Evolutionary conservation across 2,888 invertebrate species (phyloP), one percentile per base, ranked within the genome.

Genomic region (Clostera curtula): DNA sequence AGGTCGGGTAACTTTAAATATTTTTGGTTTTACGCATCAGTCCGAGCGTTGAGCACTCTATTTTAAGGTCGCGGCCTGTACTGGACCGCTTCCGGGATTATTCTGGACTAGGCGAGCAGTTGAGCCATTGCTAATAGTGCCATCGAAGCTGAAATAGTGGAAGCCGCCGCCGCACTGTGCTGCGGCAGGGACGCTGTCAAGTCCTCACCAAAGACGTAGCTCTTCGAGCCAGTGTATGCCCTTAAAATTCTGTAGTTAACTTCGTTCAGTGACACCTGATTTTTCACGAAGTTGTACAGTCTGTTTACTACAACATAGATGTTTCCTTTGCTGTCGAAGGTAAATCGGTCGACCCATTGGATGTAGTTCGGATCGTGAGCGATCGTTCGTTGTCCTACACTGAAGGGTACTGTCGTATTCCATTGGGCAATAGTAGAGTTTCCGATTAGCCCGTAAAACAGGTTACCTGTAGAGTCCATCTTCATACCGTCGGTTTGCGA

Each of bases 401-500:
- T 77, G 51, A 89, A 88, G 20, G 86, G 74, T 12, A 75, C 63
- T 12, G 80, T 84, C 0, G 88, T 87, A 60, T 92, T 89, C 90
- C 92, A 92, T 67, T 86, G 87, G 7, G 88, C 88, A 24, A 93
- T 87, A 11, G 90, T 88, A 37, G 89, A 89, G 49, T 88, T 88
- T 25, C 87, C 87, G 28, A 92, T 64, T 12, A 91, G 76, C 19
- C 91, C 91, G 61, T 86, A 92, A 69, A 90, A 92, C 5, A 93
- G 74, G 3, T 87, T 62, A 2, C 92, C 92, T 9, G 76, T 71
- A 8, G 89, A 86, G 44, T 91, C 90, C 90, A 92, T 90, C 34
- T 88, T 86, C 90, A 93, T 91, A 1, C 91, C 91, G 49, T 90
- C 91, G 0, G 89, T 88, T 61, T 91, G 90, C 0, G 91, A 90